Evolutionary conservation across 2,797 vertebrate genomes (phyloP).

Genomic region (Melanotaenia boesemani): DNA sequence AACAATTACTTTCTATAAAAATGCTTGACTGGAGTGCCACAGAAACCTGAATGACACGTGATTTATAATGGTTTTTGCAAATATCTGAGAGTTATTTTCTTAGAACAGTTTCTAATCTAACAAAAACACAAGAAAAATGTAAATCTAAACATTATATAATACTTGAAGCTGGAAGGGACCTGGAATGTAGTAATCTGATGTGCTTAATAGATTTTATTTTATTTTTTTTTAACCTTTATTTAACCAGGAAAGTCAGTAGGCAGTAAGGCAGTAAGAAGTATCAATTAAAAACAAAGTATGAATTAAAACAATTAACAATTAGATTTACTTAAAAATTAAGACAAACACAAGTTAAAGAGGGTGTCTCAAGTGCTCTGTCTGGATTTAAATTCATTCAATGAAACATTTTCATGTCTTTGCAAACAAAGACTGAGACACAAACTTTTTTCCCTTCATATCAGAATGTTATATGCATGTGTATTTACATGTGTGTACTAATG

Average conservation of each 20-base stretch:
- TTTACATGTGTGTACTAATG: constrained; percentile 30
- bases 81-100: background rate
- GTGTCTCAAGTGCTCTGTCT: too few relatives aligned
- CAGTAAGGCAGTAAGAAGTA: too few relatives aligned
- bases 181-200: background rate
- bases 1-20: background rate
- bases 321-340: too few relatives aligned
- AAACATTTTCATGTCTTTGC: too few relatives aligned
- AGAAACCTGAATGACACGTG: background rate
- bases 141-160: background rate
- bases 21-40: background rate
- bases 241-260: too few relatives aligned
- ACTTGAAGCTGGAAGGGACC: background rate
- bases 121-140: background rate
- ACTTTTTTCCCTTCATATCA: constrained; percentile 30
- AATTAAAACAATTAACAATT: too few relatives aligned
- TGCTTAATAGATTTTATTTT: background rate
- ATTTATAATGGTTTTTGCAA: background rate
- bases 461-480: constrained; percentile 33
- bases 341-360: too few relatives aligned
- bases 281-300: too few relatives aligned
- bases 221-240: too few relatives aligned
- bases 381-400: too few relatives aligned
- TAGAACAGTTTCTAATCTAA: background rate
- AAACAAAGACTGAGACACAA: background rate